Percentiles rank a stretch among this genome's conserved stretches.
Conservation (phyloP, 2,888 invertebrate species). For the Megamerina dolium region DNA sequence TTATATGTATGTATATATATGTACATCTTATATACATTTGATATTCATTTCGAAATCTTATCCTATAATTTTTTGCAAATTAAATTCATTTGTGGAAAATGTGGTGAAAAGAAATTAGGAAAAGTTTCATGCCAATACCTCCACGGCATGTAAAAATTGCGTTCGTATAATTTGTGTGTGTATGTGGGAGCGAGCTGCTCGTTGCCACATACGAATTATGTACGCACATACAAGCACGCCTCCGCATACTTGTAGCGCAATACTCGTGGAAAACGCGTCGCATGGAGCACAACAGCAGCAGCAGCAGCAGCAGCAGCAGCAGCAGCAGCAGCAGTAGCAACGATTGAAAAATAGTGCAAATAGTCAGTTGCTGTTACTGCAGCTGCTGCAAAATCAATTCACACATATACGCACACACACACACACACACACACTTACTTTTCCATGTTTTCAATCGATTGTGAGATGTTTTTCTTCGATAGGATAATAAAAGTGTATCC, state of each 20-base stretch:
- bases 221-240: not conserved
- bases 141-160: slow-evolving; percentile 1
- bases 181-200: not conserved
- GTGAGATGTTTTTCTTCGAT: too few relatives aligned
- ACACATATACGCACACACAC: slow-evolving; percentile 9
- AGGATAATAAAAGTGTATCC: too few relatives aligned
- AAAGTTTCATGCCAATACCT: too few relatives aligned
- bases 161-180: too few relatives aligned
- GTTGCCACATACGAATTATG: not conserved
- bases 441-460: too few relatives aligned
- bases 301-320: slow-evolving; percentile 11
- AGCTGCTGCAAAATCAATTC: slow-evolving; percentile 6
- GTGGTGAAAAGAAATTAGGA: too few relatives aligned
- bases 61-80: too few relatives aligned
- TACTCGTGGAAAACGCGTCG: slow-evolving; percentile 7
- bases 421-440: slow-evolving; percentile 7
- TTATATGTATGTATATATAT: too few relatives aligned
- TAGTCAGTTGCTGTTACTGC: slow-evolving; percentile 6
- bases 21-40: too few relatives aligned
- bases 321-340: slow-evolving; percentile 35
- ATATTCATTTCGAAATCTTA: too few relatives aligned
- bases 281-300: slow-evolving; percentile 7
- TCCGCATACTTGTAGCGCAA: slow-evolving; percentile 2
- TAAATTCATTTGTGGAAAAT: too few relatives aligned
- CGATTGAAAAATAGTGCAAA: too few relatives aligned